Base-by-base conservation (phyloP, 2,888 invertebrate species). In the Stenotaenia linearis region DNA sequence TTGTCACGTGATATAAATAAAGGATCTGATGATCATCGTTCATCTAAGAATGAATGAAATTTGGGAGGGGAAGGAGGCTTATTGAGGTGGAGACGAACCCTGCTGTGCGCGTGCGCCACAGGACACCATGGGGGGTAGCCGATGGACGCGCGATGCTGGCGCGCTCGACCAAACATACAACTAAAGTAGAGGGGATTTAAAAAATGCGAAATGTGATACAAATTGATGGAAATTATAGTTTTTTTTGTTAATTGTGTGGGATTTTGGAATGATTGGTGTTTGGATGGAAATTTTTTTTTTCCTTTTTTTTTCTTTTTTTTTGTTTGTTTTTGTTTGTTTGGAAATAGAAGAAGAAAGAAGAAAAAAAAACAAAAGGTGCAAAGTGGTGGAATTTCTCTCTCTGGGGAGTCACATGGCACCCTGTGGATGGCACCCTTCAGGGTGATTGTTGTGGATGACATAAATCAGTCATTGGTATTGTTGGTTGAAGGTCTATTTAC, bases 1-100 rank as follows among this genome's bases (percentile, higher is more conserved):
- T 32, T 37, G 75, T 37, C 61, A 61, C 61, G 61, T 61, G 61
- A 28, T 61, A 61, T 61, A 61, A 61, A 61, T 61, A 61, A 61
- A 61, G 61, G 61, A 61, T 61, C 61, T 61, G 32, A 75, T 75
- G 37, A 37, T 35, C 75, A 37, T 75, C 75, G 75, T 75, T 37
- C 75, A 75, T 75, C 75, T 37, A 75, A 30, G 77, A 77, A 77
- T 77, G 77, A 77, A 77, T 77, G 77, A 77, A 77, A 77, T 77
- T 37, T 45, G 28, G 45, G 23, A 45, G 77, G 77, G 28, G 45
- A 25, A 40, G 45, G 45, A 45, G 77, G 77, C 40, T 28, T 40
- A 40, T 28, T 77, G 77, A 77, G 45, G 45, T 77, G 37, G 32
- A 45, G 77, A 75, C 37, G 75, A 25, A 25, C 77, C 77, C 77